Evolutionary conservation across 2,888 invertebrate species (phyloP).

Genomic region (Leucania comma): DNA sequence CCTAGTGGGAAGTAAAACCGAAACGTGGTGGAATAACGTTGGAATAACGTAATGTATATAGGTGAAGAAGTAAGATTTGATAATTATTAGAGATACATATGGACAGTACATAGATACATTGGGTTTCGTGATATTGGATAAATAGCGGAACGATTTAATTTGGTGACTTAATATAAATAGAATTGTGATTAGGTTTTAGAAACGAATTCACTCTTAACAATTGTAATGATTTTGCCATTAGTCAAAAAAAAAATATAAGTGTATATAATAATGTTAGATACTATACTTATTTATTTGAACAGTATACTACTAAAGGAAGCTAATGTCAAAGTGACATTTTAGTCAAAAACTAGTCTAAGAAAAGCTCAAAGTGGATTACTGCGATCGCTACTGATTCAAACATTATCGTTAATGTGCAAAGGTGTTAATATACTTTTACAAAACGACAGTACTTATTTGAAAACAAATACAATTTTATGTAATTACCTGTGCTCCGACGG

Average conservation of each 20-base stretch:
- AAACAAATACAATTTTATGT: constrained; percentile 65
- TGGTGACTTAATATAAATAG: constrained; percentile 75
- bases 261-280: constrained; percentile 63
- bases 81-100: constrained; percentile 71
- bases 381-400: constrained; percentile 69
- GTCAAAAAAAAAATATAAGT: constrained; percentile 84
- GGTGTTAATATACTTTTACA: constrained; percentile 60
- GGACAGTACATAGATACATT: constrained; percentile 63
- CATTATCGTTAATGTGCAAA: constrained; percentile 68
- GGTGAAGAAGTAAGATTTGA: constrained; percentile 70
- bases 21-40: constrained; percentile 69
- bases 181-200: constrained; percentile 66
- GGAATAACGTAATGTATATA: constrained; percentile 68
- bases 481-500: constrained; percentile 85
- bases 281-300: constrained; percentile 65
- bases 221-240: constrained; percentile 90
- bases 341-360: constrained; percentile 73
- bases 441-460: constrained; percentile 64
- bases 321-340: constrained; percentile 71
- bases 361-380: constrained; percentile 76
- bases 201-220: constrained; percentile 85
- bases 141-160: constrained; percentile 63
- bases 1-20: constrained; percentile 71
- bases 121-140: constrained; percentile 65
- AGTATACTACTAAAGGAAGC: constrained; percentile 76